Evolutionary conservation across 2,888 invertebrate species (phyloP).

Genomic region (Hyppa rectilinea): DNA sequence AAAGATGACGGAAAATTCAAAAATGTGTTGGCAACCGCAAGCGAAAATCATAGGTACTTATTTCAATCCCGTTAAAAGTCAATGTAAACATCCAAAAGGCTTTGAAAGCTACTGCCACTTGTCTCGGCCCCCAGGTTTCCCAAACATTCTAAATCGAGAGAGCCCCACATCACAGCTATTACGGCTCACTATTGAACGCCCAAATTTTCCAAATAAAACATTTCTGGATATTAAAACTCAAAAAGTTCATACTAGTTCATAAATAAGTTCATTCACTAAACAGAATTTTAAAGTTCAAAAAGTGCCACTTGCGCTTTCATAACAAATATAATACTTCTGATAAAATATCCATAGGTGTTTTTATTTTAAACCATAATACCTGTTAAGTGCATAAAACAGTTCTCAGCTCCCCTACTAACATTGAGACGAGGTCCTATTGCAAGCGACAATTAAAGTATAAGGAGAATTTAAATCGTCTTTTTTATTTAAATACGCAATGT

Average conservation of each 20-base stretch:
- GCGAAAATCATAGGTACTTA: too few relatives aligned
- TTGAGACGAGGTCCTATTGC: constrained; percentile 20
- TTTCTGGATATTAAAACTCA: neutral
- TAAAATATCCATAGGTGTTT: constrained; percentile 53
- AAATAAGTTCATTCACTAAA: neutral
- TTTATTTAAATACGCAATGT: too few relatives aligned
- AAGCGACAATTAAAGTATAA: constrained; percentile 24
- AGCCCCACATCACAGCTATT: neutral
- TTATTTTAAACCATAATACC: constrained; percentile 54
- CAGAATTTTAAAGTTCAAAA: constrained; percentile 8
- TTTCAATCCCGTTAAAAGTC: neutral
- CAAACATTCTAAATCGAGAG: too few relatives aligned
- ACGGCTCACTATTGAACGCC: neutral
- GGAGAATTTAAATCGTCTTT: neutral
- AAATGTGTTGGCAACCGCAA: too few relatives aligned
- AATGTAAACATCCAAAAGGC: neutral
- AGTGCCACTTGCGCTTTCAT: neutral
- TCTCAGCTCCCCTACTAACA: constrained; percentile 37
- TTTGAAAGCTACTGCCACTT: neutral
- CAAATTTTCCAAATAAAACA: neutral
- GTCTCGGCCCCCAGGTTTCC: neutral
- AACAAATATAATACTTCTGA: constrained; percentile 41
- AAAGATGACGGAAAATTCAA: neutral
- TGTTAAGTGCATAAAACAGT: constrained; percentile 66
- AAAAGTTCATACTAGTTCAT: neutral